Conservation (phyloP, 2,888 invertebrate genomes). For the Campopleginae sp. region DNA sequence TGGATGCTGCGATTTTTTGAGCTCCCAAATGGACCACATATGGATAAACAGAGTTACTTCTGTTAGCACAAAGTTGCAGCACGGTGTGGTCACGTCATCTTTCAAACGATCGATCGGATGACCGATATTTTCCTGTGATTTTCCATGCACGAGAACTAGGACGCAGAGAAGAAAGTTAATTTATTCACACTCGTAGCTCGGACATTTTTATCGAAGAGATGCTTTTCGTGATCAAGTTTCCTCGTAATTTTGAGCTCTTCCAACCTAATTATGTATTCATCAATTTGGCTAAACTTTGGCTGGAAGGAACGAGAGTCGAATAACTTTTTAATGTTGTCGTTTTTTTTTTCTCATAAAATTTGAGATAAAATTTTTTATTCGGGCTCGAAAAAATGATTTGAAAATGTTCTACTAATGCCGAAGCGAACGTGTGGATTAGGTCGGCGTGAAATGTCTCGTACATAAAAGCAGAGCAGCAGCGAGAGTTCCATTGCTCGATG, state of each 20-base stretch:
- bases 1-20: background rate
- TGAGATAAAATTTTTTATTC: background rate
- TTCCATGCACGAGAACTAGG: conserved; percentile 49
- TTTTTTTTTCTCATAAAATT: too few species aligned
- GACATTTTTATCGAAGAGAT: conserved; percentile 22
- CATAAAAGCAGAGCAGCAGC: conserved; percentile 4
- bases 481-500: conserved; percentile 27
- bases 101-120: conserved; percentile 22
- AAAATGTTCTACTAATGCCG: background rate
- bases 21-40: background rate
- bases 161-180: conserved; percentile 35
- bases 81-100: conserved; percentile 11
- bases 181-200: conserved; percentile 42
- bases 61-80: background rate
- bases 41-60: background rate
- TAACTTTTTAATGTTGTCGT: background rate
- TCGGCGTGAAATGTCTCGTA: conserved; percentile 27
- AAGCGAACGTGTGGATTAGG: background rate
- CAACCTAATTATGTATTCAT: background rate
- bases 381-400: background rate
- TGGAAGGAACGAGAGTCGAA: background rate
- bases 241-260: background rate
- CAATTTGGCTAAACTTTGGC: background rate
- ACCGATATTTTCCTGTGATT: conserved; percentile 46
- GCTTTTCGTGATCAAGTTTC: conserved; percentile 31